Base-by-base conservation (phyloP, 2,888 invertebrate genomes). In the Parnassius glacialis region DNA sequence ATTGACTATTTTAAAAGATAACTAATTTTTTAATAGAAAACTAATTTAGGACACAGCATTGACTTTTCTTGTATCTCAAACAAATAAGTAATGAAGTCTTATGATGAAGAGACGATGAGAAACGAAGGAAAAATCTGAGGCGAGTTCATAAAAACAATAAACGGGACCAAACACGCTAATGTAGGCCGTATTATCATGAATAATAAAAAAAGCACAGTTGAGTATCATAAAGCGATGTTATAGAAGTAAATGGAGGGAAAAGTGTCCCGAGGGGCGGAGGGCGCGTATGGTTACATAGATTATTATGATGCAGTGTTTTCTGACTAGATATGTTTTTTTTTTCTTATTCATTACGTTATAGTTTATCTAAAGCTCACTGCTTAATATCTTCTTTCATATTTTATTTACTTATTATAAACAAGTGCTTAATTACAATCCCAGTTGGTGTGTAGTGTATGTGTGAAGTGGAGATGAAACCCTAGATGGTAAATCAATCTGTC, bases 211-310 rank as follows among this genome's bases (percentile, higher is more conserved):
- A 81, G 78, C 74, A 81, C 84, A 79, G 81, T 78, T 74, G 79
- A 80, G 83, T 82, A 88, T 86, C 86, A 87, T 85, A 88, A 88
- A 88, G 85, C 80, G 87, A 86, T 85, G 83, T 82, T 85, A 81
- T 81, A 84, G 84, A 84, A 84, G 85, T 84, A 87, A 89, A 83
- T 81, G 83, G 80, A 80, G 53, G 84, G 79, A 80, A 89, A 87
- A 87, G 70, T 74, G 81, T 81, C 85, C 80, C 81, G 43, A 47
- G 80, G 75, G 84, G 69, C 70, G 62, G 66, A 68, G 73, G 75
- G 75, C 70, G 75, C 73, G 75, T 67, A 66, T 61, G 63, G 66
- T 62, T 62, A 42, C 61, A 53, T 59, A 50, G 62, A 59, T 65
- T 65, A 16, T 57, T 50, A 57, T 62, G 54, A 50, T 13, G 50